Evolutionary conservation across 2,113 vertebrate species (phyloP).

Genomic region (Apodemus sylvaticus): DNA sequence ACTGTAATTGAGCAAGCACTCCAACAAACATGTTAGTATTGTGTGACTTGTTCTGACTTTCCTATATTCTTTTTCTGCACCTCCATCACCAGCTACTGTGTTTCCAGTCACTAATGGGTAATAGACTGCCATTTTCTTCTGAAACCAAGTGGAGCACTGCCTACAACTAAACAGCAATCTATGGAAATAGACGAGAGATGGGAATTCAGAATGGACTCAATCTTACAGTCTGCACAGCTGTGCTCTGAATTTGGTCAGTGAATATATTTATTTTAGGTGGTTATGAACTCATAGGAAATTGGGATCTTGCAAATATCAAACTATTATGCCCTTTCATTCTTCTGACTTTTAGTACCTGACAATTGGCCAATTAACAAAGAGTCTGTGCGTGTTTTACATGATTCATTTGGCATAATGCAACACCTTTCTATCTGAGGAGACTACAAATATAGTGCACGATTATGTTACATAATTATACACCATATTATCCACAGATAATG

Average conservation of each 20-base stretch:
- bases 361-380: constrained; percentile 36
- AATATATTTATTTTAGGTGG: constrained; percentile 41
- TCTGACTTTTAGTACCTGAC: constrained; percentile 19
- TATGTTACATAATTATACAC: constrained; percentile 57
- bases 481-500: constrained; percentile 49
- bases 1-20: neutral
- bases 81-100: neutral
- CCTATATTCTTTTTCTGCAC: neutral
- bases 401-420: constrained; percentile 59
- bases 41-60: constrained; percentile 3
- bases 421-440: constrained; percentile 34
- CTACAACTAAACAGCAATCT: constrained; percentile 7
- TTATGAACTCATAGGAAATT: neutral
- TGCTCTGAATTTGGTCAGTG: constrained; percentile 51
- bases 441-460: constrained; percentile 34
- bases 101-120: neutral
- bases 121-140: constrained; percentile 23
- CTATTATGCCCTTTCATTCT: constrained; percentile 5
- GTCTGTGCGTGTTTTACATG: constrained; percentile 28
- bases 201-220: constrained; percentile 49
- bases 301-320: constrained; percentile 52
- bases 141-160: constrained; percentile 48
- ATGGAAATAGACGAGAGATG: constrained; percentile 44
- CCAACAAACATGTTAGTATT: constrained; percentile 42
- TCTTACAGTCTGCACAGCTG: constrained; percentile 44